Percentiles rank a stretch among this genome's conserved stretches.
Evolutionary conservation across 2,888 invertebrate genomes (phyloP).

Genomic region (Steinernema carpocapsae): DNA sequence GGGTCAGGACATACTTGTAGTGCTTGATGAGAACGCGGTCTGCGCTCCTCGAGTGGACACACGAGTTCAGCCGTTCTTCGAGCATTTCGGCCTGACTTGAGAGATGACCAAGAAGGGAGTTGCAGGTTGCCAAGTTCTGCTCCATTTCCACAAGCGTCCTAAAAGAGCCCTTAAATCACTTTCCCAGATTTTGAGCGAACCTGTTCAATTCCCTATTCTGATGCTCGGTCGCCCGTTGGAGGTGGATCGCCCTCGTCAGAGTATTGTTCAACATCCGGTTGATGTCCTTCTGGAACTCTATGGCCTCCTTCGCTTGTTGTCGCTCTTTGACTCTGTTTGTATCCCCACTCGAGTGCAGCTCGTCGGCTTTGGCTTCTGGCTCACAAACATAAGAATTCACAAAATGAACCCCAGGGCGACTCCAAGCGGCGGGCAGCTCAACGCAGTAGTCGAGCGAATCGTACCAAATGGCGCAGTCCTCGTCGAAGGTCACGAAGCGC

Average conservation of each 20-base stretch:
- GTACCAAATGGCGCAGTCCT: slow-evolving; percentile 1
- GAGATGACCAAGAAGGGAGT: not conserved
- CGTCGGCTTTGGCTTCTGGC: not conserved
- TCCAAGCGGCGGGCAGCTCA: not conserved
- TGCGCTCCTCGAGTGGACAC: not conserved
- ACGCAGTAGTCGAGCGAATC: not conserved
- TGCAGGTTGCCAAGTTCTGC: slow-evolving; percentile 8
- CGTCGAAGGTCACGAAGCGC: not conserved
- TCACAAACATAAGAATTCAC: not conserved
- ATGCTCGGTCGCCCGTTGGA: slow-evolving; percentile 1
- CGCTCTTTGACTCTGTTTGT: not conserved
- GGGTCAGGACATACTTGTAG: slow-evolving; percentile 11
- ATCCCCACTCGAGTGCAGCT: not conserved
- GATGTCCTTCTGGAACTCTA: slow-evolving; percentile 14
- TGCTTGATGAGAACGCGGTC: slow-evolving; percentile 15
- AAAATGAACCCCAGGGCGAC: not conserved
- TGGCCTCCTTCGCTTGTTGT: not conserved
- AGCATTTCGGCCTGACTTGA: not conserved
- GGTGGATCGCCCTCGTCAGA: not conserved
- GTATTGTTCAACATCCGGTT: not conserved
- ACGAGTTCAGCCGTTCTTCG: not conserved
- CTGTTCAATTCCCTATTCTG: slow-evolving; percentile 17
- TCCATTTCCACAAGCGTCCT: not conserved
- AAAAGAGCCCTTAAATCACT: not conserved
- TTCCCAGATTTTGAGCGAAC: too few species aligned